Percentiles rank a stretch among this genome's conserved stretches.
phyloP scores from a whole-genome alignment of 2,113 vertebrate species.

The Phalacrocorax brasilianus region DNA sequence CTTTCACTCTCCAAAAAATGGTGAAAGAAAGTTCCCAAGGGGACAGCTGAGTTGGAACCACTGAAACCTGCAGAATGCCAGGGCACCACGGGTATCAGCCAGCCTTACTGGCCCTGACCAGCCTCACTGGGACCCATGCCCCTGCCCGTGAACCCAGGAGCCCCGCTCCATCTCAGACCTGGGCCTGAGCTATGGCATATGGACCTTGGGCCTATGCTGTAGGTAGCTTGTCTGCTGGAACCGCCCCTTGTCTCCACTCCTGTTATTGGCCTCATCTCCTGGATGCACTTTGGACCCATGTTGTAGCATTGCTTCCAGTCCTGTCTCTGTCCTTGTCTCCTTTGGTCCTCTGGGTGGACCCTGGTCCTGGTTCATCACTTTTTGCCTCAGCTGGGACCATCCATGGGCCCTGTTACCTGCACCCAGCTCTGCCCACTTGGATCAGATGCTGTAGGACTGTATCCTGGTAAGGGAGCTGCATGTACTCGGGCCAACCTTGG shows the following conservation, averaged over 20 bases:
- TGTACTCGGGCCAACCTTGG: background rate
- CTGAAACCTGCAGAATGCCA: background rate
- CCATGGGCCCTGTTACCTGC: background rate
- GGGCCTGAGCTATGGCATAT: background rate
- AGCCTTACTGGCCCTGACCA: background rate
- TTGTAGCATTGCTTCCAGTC: background rate
- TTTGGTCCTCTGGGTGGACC: background rate
- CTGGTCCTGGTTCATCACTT: background rate
- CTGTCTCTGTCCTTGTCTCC: background rate
- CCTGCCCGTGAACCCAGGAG: background rate
- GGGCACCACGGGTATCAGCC: accelerated
- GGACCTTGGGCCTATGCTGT: background rate
- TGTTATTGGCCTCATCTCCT: background rate
- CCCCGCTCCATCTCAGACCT: background rate
- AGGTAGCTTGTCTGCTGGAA: background rate
- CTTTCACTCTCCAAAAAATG: background rate
- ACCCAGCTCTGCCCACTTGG: background rate
- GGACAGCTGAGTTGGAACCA: background rate
- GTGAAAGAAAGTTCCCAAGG: background rate
- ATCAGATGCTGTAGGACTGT: background rate
- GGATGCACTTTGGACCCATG: background rate
- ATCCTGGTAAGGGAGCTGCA: background rate
- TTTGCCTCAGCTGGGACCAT: background rate
- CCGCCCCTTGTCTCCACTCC: background rate
- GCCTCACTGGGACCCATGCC: background rate